These are phyloP conservation scores for Tapirus indicus DNA, from an alignment of 2,797 vertebrate species.

Conservation along the genomic window DNA sequence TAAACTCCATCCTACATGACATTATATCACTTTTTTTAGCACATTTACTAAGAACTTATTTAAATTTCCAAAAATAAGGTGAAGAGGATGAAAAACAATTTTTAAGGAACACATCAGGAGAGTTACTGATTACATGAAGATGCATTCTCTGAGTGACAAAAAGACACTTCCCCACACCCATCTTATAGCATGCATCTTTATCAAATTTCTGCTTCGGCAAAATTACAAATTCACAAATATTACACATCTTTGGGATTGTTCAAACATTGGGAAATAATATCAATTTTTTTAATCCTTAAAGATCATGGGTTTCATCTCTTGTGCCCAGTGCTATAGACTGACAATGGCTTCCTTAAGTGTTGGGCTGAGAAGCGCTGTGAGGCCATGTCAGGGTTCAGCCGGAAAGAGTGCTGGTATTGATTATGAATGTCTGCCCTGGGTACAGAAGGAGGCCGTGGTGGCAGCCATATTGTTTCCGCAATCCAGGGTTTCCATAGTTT, in stretches of 20 bases:
- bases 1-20: neutral
- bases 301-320: neutral
- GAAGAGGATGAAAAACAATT: neutral
- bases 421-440: neutral
- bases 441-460: neutral
- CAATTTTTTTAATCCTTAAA: neutral
- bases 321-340: neutral
- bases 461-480: neutral
- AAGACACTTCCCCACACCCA: neutral
- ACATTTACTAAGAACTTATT: neutral
- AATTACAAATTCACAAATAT: slow-evolving; percentile 16
- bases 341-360: neutral
- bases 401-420: neutral
- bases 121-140: neutral
- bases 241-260: neutral
- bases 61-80: slow-evolving; percentile 46
- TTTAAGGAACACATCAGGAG: neutral
- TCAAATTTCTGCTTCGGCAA: neutral
- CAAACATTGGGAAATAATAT: neutral
- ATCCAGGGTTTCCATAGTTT: neutral
- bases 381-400: neutral
- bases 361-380: neutral
- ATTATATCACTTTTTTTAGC: neutral
- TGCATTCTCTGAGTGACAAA: neutral
- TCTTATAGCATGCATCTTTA: neutral